Conservation (phyloP, 2,113 vertebrate genomes). For the Eublepharis macularius region DNA sequence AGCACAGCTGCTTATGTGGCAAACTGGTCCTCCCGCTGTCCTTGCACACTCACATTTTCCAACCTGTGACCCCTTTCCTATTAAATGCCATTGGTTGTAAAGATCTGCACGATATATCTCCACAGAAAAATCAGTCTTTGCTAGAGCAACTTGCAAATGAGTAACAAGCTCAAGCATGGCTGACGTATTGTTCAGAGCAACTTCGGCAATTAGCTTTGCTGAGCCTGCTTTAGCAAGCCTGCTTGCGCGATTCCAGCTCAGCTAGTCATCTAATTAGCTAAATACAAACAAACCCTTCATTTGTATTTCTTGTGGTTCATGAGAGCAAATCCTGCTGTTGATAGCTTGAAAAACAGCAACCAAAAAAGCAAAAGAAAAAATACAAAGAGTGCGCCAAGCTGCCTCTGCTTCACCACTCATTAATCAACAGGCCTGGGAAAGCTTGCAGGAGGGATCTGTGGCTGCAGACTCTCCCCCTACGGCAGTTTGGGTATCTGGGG, state of each 20-base stretch:
- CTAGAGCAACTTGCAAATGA: not conserved
- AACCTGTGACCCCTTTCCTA: not conserved
- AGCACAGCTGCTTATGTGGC: too few relatives aligned
- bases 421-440: not conserved
- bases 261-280: conserved; percentile 75
- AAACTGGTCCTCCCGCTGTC: not conserved
- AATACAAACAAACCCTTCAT: conserved; percentile 77
- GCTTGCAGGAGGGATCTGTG: rapidly evolving
- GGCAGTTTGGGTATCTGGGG: not conserved
- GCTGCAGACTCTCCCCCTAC: rapidly evolving
- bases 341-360: conserved; percentile 53
- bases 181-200: conserved; percentile 33
- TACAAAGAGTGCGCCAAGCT: conserved; percentile 40
- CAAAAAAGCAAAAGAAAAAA: not conserved
- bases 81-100: not conserved
- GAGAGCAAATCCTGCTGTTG: conserved; percentile 73
- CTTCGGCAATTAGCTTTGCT: conserved; percentile 41
- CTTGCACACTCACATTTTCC: not conserved
- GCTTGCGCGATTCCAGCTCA: conserved; percentile 51
- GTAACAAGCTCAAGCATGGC: conserved; percentile 22
- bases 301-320: conserved; percentile 70
- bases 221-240: conserved; percentile 53
- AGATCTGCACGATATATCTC: not conserved
- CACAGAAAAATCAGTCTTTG: conserved; percentile 9
- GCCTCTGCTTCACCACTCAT: conserved; percentile 8